phyloP scores from a whole-genome alignment of 2,113 vertebrate genomes.

The Pampusana beccarii region DNA sequence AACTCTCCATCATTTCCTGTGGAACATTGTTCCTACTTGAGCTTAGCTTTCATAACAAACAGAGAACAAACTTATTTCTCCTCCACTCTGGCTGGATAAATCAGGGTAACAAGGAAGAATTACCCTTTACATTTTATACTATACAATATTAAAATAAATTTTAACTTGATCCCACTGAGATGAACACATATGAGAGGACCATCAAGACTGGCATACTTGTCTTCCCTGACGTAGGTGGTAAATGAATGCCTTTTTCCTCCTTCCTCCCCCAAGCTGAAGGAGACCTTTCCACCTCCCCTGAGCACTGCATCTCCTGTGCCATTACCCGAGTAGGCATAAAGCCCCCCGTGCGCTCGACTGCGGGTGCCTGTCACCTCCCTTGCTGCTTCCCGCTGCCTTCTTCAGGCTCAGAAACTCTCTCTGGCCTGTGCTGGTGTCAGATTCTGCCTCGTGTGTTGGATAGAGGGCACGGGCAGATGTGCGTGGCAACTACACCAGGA shows the following conservation, averaged over 20 bases:
- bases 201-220: background rate
- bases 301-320: background rate
- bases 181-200: background rate
- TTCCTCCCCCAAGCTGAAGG: background rate
- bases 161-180: background rate
- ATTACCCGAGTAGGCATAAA: background rate
- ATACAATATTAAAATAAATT: background rate
- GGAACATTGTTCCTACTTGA: constrained; percentile 41
- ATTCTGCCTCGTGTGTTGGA: background rate
- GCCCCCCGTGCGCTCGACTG: background rate
- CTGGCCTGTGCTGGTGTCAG: background rate
- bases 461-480: background rate
- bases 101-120: background rate
- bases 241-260: background rate
- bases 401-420: background rate
- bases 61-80: constrained; percentile 32
- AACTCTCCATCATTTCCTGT: constrained; percentile 56
- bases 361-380: background rate
- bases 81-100: constrained; percentile 31
- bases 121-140: background rate
- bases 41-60: constrained; percentile 63
- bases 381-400: background rate
- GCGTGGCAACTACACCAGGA: background rate
- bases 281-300: constrained; percentile 5
- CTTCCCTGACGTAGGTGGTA: background rate